Percentiles rank a stretch among this genome's conserved stretches.
Evolutionary conservation across 1,140 invertebrate species (phyloP).

Genomic region (Drosophila sp.): DNA sequence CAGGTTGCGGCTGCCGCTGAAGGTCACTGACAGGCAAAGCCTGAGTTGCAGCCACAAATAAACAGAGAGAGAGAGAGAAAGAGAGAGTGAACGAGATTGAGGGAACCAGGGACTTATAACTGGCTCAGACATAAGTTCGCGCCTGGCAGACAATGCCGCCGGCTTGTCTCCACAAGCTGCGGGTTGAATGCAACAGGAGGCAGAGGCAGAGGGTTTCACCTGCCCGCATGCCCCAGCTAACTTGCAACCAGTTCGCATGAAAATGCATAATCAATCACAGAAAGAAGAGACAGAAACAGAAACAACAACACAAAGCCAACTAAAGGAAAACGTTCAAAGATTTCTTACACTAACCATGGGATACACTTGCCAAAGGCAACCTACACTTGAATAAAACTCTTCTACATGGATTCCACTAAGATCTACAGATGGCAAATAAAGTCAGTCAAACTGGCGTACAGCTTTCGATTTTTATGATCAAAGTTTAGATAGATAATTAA

Average conservation of each 20-base stretch:
- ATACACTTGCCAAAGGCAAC: conserved; percentile 26
- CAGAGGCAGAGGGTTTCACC: conserved; percentile 34
- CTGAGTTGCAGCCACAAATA: not conserved
- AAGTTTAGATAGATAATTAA: not conserved
- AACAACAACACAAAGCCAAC: conserved; percentile 3
- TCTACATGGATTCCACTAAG: no score
- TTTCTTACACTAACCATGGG: not conserved
- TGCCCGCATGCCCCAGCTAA: conserved; percentile 59
- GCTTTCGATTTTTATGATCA: no score
- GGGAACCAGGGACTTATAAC: conserved; percentile 10
- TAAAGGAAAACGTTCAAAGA: conserved; percentile 6
- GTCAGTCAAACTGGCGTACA: no score
- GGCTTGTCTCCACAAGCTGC: conserved; percentile 66
- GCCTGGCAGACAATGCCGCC: conserved; percentile 56
- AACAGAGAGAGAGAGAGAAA: not conserved
- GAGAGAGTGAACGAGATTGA: not conserved
- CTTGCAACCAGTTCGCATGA: conserved; percentile 72
- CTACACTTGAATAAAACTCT: no score
- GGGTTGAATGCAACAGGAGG: conserved; percentile 36
- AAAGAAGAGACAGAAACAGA: conserved; percentile 37
- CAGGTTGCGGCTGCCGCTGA: conserved; percentile 50
- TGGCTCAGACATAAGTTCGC: conserved; percentile 38
- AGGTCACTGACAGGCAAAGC: conserved; percentile 70
- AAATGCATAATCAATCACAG: conserved; percentile 79
- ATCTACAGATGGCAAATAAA: no score